Percentiles rank a stretch among this genome's conserved stretches.
These are phyloP conservation scores for Atherix ibis DNA, from an alignment of 2,888 invertebrate species.

Conservation along the genomic window DNA sequence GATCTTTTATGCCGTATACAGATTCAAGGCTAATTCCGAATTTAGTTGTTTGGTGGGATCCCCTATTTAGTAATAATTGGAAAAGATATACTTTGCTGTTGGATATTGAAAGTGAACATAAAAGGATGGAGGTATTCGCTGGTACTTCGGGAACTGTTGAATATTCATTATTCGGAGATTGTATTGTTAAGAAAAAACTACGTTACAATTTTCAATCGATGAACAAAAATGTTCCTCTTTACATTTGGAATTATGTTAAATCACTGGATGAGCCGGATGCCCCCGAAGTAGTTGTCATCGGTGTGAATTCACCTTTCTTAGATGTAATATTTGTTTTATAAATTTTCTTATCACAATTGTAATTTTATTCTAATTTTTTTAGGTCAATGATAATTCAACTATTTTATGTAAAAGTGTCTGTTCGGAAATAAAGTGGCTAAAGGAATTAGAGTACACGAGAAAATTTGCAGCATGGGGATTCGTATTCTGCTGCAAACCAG, in stretches of 20 bases:
- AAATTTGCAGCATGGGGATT: conserved; percentile 3
- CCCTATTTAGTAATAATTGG: too few relatives aligned
- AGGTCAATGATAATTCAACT: not conserved
- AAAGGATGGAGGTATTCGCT: conserved; percentile 5
- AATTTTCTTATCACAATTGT: not conserved
- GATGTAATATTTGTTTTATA: not conserved
- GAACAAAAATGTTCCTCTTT: not conserved
- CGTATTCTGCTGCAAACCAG: conserved; percentile 2
- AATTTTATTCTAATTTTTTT: not conserved
- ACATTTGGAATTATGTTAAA: conserved; percentile 5
- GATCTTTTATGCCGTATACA: too few relatives aligned
- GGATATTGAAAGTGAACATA: too few relatives aligned
- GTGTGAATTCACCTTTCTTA: conserved; percentile 6
- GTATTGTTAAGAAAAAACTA: not conserved
- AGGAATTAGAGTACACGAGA: not conserved
- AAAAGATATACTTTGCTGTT: too few relatives aligned
- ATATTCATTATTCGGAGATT: conserved; percentile 1
- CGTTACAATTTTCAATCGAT: not conserved
- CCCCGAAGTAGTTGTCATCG: conserved; percentile 4
- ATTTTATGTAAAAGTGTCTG: conserved; percentile 3
- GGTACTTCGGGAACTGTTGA: conserved; percentile 3
- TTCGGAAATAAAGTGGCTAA: conserved; percentile 1
- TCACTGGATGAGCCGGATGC: not conserved
- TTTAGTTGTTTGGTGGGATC: too few relatives aligned
- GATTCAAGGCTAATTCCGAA: too few relatives aligned